These are phyloP conservation scores for Pilophorus perplexus DNA, from an alignment of 2,888 invertebrate genomes.

Conservation along the genomic window DNA sequence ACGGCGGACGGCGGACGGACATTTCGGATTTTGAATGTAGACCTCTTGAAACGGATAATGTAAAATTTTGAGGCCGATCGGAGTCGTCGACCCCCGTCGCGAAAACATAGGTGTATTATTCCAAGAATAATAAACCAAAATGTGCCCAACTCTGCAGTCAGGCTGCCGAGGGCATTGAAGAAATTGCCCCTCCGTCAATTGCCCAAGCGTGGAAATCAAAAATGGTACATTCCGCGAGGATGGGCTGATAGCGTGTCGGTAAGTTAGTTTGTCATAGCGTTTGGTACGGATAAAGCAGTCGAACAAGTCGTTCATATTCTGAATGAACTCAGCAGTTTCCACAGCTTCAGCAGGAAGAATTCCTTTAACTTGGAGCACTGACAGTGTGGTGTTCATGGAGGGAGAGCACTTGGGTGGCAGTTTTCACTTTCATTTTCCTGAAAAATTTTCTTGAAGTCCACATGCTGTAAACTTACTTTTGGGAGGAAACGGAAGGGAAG, in stretches of 20 bases:
- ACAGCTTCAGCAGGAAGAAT: too few relatives aligned
- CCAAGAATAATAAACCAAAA: too few relatives aligned
- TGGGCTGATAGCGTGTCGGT: not conserved
- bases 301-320: too few relatives aligned
- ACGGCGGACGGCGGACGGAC: too few relatives aligned
- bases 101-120: too few relatives aligned
- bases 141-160: too few relatives aligned
- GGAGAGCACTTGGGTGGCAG: not conserved
- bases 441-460: not conserved
- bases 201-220: not conserved
- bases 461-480: slow-evolving; percentile 7
- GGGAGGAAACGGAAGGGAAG: not conserved
- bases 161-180: not conserved
- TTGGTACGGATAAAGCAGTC: not conserved
- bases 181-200: not conserved
- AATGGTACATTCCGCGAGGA: not conserved
- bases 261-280: slow-evolving; percentile 1
- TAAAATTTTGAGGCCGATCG: too few relatives aligned
- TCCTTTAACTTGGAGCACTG: too few relatives aligned
- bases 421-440: not conserved
- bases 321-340: too few relatives aligned
- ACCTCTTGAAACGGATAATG: too few relatives aligned
- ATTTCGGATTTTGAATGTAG: too few relatives aligned
- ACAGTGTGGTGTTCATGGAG: not conserved
- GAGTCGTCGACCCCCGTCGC: too few relatives aligned